Base-by-base conservation (phyloP, 2,888 invertebrate genomes). In the Glaucopsyche alexis region DNA sequence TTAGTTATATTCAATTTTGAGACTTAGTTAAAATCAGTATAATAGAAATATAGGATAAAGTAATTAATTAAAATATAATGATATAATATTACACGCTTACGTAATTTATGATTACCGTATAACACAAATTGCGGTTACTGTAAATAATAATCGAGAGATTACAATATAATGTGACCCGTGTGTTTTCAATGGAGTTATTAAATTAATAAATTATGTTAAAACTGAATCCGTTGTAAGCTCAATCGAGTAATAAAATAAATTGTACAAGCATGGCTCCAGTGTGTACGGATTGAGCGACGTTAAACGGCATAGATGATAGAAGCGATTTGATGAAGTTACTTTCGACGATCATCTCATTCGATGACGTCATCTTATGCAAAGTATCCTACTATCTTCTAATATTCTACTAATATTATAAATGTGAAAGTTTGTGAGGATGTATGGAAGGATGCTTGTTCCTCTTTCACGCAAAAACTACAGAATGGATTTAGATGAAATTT, bases 191-290 rank as follows among this genome's bases (percentile, higher is more conserved):
- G 67, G 74, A 75, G 77, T 79, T 80, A 81, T 83, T 80, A 82
- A 81, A 80, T 80, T 78, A 78, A 81, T 81, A 81, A 80, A 80
- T 80, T 80, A 81, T 79, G 78, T 74, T 72, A 74, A 76, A 76
- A 79, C 81, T 81, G 84, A 85, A 84, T 82, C 80, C 81, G 78
- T 76, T 83, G 84, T 85, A 83, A 85, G 82, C 83, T 82, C 85
- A 85, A 85, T 85, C 83, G 83, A 84, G 81, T 85, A 83, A 86
- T 87, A 84, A 86, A 87, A 87, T 85, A 84, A 85, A 88, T 86
- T 84, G 83, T 80, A 78, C 79, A 79, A 60, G 74, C 78, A 77
- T 80, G 78, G 80, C 76, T 78, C 75, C 77, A 7, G 29, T 0
- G 29, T 60, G 60, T 60, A 29, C 60, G 60, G 29, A 60, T 11